Conservation (phyloP, 1,140 invertebrate species). For the Pinna nobilis region DNA sequence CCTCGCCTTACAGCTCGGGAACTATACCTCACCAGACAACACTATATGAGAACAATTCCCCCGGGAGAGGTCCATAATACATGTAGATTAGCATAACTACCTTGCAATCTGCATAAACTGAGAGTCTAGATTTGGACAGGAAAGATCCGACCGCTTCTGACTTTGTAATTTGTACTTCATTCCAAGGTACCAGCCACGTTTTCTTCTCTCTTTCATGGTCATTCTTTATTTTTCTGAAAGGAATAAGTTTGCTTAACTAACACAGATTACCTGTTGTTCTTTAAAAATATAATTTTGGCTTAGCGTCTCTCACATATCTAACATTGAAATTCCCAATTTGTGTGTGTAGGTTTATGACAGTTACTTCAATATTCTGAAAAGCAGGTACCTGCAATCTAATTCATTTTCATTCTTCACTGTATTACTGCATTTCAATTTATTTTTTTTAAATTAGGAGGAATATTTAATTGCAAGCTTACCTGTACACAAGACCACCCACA, state of each 20-base stretch:
- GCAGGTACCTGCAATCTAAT: too few species aligned
- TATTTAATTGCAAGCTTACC: background rate
- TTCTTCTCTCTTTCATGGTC: constrained; percentile 29
- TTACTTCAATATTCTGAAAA: too few species aligned
- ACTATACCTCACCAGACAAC: too few species aligned
- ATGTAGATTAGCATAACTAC: background rate
- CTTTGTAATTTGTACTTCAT: constrained; percentile 30
- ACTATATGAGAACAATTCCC: background rate
- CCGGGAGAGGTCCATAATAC: background rate
- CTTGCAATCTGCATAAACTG: background rate
- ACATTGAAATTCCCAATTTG: too few species aligned
- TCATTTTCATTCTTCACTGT: too few species aligned
- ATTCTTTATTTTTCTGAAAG: constrained; percentile 31
- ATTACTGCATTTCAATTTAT: too few species aligned
- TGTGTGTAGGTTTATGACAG: too few species aligned
- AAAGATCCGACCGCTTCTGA: constrained; percentile 15
- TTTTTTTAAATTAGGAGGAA: too few species aligned
- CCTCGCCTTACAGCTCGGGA: too few species aligned
- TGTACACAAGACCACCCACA: background rate
- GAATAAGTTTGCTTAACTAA: background rate
- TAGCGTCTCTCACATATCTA: too few species aligned
- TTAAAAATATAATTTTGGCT: too few species aligned
- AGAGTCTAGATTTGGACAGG: constrained; percentile 36
- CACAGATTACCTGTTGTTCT: too few species aligned
- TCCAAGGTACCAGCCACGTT: constrained; percentile 15